These are phyloP conservation scores for Arrhopalites spinosus DNA, from an alignment of 2,888 invertebrate genomes.

Conservation along the genomic window DNA sequence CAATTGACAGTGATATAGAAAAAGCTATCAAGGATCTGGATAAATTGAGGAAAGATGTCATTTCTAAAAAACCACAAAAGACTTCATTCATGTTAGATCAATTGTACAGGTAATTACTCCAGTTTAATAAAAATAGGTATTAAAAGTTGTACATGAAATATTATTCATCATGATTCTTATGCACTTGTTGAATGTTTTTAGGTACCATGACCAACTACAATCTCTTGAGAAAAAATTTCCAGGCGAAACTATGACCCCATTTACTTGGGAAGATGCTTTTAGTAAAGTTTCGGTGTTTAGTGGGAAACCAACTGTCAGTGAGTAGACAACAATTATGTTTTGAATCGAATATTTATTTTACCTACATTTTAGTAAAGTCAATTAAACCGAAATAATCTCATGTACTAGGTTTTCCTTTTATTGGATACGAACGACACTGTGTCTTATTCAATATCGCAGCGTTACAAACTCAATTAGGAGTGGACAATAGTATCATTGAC, in stretches of 20 bases:
- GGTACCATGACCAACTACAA: slow-evolving; percentile 95
- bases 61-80: slow-evolving; percentile 32
- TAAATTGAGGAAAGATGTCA: slow-evolving; percentile 42
- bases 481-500: slow-evolving; percentile 77
- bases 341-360: too few species aligned
- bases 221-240: slow-evolving; percentile 92
- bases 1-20: slow-evolving; percentile 21
- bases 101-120: slow-evolving; percentile 40
- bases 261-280: slow-evolving; percentile 97
- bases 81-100: slow-evolving; percentile 44
- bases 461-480: slow-evolving; percentile 84
- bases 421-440: slow-evolving; percentile 91
- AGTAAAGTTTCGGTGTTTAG: slow-evolving; percentile 93
- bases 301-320: slow-evolving; percentile 88
- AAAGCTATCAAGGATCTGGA: slow-evolving; percentile 43
- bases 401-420: slow-evolving; percentile 81
- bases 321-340: too few species aligned
- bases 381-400: neutral
- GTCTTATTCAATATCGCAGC: slow-evolving; percentile 96
- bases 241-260: slow-evolving; percentile 84
- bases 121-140: too few species aligned
- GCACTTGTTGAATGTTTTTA: slow-evolving; percentile 59
- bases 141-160: neutral
- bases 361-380: too few species aligned
- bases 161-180: neutral